Base-by-base conservation (phyloP, 2,113 vertebrate species). In the Tinamus guttatus region DNA sequence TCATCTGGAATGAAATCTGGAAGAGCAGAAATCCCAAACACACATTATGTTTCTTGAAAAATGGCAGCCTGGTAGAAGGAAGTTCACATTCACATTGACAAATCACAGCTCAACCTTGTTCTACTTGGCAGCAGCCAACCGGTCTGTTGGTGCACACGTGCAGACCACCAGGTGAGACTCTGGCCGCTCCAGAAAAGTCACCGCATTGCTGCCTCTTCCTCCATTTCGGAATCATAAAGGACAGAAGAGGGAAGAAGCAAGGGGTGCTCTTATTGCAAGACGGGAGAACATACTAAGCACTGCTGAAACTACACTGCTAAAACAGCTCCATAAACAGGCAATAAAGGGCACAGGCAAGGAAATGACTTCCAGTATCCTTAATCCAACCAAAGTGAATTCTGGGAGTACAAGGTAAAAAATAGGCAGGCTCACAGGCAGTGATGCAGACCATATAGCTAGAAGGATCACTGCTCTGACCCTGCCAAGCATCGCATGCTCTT, bases 161-260 rank as follows among this genome's bases (percentile, higher is more conserved):
- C 22, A 2, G 7, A 28, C 24, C 73, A 4, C 2, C 16, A 13
- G 4, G 8, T 0, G 0, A 30, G 45, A 8, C 13, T 22, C 18
- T 7, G 4, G 11, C 63, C 17, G 18, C n/a, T 70, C 36, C 6
- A 3, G 47, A 62, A 11, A 3, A 10, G 8, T 67, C 47, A 47
- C 20, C 52, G 40, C 4, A 3, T 41, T 68, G 16, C 30, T 49
- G 58, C 16, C 52, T 83, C 17, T 47, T 49, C 25, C n/a, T 68
- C 45, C 5, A 11, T 67, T 12, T 63, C 52, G 5, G 30, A 13
- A 54, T 54, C 58, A 41, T 38, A 1, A 2, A 1, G 34, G 45
- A 25, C 56, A 1, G 5, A 19, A 38, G 27, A 25, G 5, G 17
- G n/a, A 9, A 69, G 38, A 63, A 15, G 15, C 6, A 49, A 56